These are phyloP conservation scores for Danaus melanippus DNA, from an alignment of 1,140 invertebrate genomes.

Conservation along the genomic window DNA sequence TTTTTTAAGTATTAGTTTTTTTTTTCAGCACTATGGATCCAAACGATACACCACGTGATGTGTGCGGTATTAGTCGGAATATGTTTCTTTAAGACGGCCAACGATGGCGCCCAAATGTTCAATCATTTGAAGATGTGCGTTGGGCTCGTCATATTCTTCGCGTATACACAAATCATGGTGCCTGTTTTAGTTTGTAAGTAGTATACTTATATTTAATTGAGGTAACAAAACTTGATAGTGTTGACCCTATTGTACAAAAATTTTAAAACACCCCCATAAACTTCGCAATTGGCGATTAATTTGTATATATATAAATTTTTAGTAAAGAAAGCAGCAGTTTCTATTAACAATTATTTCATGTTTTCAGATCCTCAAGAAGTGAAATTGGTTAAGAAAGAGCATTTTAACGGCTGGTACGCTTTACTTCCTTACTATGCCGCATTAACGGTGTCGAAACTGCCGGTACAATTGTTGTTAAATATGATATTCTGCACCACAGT, in stretches of 20 bases:
- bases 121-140: conserved; percentile 79
- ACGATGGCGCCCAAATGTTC: conserved; percentile 77
- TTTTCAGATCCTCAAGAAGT: conserved; percentile 84
- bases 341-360: conserved; percentile 2
- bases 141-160: conserved; percentile 75
- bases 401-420: conserved; percentile 89
- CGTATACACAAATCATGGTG: conserved; percentile 78
- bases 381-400: conserved; percentile 84
- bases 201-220: too few species aligned
- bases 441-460: conserved; percentile 79
- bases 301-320: too few species aligned
- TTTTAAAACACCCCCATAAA: too few species aligned
- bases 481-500: conserved; percentile 73
- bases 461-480: conserved; percentile 73
- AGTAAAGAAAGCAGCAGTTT: too few species aligned
- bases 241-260: too few species aligned
- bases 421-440: conserved; percentile 85
- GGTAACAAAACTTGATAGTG: too few species aligned
- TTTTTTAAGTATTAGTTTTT: background rate
- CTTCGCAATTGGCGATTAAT: too few species aligned
- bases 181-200: conserved; percentile 75
- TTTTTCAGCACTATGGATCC: conserved; percentile 72
- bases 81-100: conserved; percentile 75
- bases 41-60: conserved; percentile 74
- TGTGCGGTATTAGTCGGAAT: conserved; percentile 73